Percentiles rank a stretch among this genome's conserved stretches.
phyloP scores from a whole-genome alignment of 1,140 invertebrate species.

The Amyelois transitella region DNA sequence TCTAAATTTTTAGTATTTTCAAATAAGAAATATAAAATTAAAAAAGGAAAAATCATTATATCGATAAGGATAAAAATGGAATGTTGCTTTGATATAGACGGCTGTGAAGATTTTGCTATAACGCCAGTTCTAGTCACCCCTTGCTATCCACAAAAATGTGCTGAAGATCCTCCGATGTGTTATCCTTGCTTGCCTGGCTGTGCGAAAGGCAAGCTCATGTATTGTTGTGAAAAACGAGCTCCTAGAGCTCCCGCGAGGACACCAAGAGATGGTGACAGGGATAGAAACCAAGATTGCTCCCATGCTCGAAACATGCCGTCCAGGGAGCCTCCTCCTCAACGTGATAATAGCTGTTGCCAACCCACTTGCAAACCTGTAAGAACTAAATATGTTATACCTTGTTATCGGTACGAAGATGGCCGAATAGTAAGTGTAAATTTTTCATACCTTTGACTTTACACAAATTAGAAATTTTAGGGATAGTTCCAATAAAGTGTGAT shows the following conservation, averaged over 20 bases:
- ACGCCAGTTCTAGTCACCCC: constrained; percentile 40
- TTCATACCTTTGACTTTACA: not conserved
- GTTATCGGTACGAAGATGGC: constrained; percentile 64
- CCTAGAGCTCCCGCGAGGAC: not conserved
- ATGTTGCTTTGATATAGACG: constrained; percentile 32
- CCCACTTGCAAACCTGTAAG: constrained; percentile 40
- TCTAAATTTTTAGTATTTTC: constrained; percentile 5
- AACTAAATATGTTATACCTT: constrained; percentile 64
- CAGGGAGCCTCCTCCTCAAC: constrained; percentile 2
- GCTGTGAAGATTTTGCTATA: constrained; percentile 43
- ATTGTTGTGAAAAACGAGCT: constrained; percentile 37
- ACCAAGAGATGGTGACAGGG: not conserved
- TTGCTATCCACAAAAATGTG: constrained; percentile 25
- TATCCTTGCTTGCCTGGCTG: constrained; percentile 46
- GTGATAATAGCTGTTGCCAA: constrained; percentile 18
- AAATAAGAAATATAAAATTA: constrained; percentile 14
- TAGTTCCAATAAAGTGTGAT: not conserved
- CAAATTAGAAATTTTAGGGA: not conserved
- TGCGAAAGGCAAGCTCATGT: constrained; percentile 27
- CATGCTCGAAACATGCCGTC: constrained; percentile 15
- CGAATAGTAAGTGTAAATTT: constrained; percentile 50
- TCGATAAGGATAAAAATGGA: constrained; percentile 44
- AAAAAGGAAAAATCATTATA: constrained; percentile 7
- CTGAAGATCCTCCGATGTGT: constrained; percentile 29
- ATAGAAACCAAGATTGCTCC: not conserved